A percentile compares a stretch with the other conserved stretches of the same genome.
Evolutionary conservation across 1,140 invertebrate genomes (phyloP).

Genomic region (Habropoda laboriosa): DNA sequence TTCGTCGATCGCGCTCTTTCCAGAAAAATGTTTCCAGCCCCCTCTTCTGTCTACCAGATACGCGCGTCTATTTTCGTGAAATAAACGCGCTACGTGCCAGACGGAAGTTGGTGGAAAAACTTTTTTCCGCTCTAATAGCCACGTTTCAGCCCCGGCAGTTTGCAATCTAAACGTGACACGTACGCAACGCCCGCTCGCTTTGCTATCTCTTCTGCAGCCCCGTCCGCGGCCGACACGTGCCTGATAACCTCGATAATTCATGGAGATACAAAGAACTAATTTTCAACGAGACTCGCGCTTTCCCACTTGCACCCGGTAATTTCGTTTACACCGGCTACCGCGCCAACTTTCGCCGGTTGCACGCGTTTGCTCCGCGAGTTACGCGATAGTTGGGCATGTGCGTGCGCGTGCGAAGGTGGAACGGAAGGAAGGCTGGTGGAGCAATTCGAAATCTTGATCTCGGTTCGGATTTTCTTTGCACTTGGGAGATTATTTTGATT

Average conservation of each 20-base stretch:
- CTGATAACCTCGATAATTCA: constrained; percentile 65
- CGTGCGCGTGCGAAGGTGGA: neutral
- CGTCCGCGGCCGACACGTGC: constrained; percentile 4
- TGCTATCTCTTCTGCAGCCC: neutral
- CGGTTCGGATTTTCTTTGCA: neutral
- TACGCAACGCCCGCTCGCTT: constrained; percentile 23
- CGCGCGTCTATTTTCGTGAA: constrained; percentile 28
- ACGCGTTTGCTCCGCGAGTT: neutral
- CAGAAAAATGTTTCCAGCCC: neutral
- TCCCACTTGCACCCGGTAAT: constrained; percentile 48
- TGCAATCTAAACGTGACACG: constrained; percentile 39
- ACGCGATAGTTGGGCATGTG: too few relatives aligned
- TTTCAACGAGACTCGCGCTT: constrained; percentile 45
- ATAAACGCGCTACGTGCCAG: constrained; percentile 23
- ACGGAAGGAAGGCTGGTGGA: neutral
- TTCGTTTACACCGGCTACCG: constrained; percentile 40
- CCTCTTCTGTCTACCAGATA: neutral
- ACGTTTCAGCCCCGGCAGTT: constrained; percentile 20
- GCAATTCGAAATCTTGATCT: neutral
- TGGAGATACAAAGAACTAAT: constrained; percentile 62
- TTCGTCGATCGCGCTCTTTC: constrained; percentile 27
- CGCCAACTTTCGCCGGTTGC: constrained; percentile 18
- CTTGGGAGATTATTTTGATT: too few relatives aligned
- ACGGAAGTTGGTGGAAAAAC: constrained; percentile 36
- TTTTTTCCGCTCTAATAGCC: constrained; percentile 47